Conservation (phyloP, 2,888 invertebrate species). For the Drosophila sordidula region DNA sequence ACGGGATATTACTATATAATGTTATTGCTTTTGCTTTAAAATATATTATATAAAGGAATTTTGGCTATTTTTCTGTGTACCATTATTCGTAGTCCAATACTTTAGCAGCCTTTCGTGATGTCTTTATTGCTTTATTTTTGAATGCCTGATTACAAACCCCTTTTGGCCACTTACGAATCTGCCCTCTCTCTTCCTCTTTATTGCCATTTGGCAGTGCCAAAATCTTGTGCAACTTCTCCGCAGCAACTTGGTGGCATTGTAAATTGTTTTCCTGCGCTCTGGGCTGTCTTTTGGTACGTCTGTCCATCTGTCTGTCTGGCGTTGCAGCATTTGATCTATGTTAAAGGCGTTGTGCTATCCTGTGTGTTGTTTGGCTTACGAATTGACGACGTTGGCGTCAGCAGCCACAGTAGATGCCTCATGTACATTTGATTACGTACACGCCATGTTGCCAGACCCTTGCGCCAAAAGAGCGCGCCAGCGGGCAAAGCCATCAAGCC, state of each 20-base stretch:
- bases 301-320: constrained; percentile 12
- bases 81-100: too few relatives aligned
- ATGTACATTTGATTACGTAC: constrained; percentile 78
- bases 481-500: constrained; percentile 69
- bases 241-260: constrained; percentile 68
- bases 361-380: constrained; percentile 50
- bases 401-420: constrained; percentile 57
- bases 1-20: too few relatives aligned
- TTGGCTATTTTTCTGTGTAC: too few relatives aligned
- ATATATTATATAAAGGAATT: too few relatives aligned
- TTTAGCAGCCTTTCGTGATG: neutral
- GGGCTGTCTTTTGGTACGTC: constrained; percentile 8
- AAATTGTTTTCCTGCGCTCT: constrained; percentile 73
- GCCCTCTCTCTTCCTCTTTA: constrained; percentile 17
- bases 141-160: constrained; percentile 16
- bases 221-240: constrained; percentile 52
- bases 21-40: too few relatives aligned
- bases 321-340: constrained; percentile 59
- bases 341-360: constrained; percentile 37
- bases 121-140: neutral
- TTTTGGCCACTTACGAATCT: constrained; percentile 25
- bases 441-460: constrained; percentile 60
- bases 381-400: constrained; percentile 51
- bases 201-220: constrained; percentile 64
- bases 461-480: constrained; percentile 64